phyloP scores from a whole-genome alignment of 2,113 vertebrate species.

The Aramus guarauna region DNA sequence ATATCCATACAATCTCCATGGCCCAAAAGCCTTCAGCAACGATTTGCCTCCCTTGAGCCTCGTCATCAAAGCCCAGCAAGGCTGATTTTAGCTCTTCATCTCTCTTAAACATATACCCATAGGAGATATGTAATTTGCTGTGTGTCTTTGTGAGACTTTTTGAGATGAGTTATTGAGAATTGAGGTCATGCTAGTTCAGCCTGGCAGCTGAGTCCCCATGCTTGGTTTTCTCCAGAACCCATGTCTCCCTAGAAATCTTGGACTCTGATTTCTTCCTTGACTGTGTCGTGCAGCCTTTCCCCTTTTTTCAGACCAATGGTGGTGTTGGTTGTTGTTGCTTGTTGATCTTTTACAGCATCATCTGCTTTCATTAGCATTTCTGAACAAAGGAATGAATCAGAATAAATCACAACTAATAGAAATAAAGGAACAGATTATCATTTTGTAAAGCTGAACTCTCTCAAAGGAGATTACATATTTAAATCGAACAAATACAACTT shows the following conservation, averaged over 20 bases:
- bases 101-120: background rate
- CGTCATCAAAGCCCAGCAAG: background rate
- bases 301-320: background rate
- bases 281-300: background rate
- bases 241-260: background rate
- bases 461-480: conserved; percentile 59
- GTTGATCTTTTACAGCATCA: conserved; percentile 19
- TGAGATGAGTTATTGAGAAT: background rate
- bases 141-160: background rate
- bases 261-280: background rate
- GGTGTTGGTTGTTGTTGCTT: background rate
- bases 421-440: conserved; percentile 55
- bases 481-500: conserved; percentile 61
- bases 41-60: background rate
- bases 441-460: conserved; percentile 45
- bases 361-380: conserved; percentile 57
- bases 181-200: background rate
- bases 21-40: background rate
- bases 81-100: background rate
- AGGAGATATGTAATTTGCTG: conserved; percentile 3
- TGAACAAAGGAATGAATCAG: conserved; percentile 53
- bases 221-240: background rate
- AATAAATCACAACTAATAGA: conserved; percentile 57
- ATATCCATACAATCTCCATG: background rate
- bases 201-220: background rate